Percentiles rank a stretch among this genome's conserved stretches.
These are phyloP conservation scores for Leptoclinus maculatus DNA, from an alignment of 2,797 vertebrate genomes.

Conservation along the genomic window DNA sequence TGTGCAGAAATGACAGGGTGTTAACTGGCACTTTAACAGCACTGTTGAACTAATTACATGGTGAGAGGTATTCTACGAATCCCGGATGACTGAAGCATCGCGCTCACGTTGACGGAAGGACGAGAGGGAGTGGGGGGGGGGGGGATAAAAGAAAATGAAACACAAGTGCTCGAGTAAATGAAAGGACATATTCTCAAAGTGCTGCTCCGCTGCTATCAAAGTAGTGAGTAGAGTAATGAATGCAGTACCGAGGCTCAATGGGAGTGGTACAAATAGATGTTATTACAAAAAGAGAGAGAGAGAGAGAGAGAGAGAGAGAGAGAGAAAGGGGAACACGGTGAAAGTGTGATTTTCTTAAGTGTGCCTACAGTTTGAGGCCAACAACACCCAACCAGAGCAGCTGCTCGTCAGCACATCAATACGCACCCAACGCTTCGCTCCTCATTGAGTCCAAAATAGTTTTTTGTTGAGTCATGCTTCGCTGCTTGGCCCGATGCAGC, in stretches of 20 bases:
- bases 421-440: slow-evolving; percentile 19
- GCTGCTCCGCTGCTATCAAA: slow-evolving; percentile 9
- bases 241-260: slow-evolving; percentile 19
- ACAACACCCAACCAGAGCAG: slow-evolving; percentile 19
- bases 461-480: slow-evolving; percentile 69
- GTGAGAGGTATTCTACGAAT: slow-evolving; percentile 14
- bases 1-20: slow-evolving; percentile 38
- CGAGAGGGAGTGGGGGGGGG: neutral
- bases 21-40: slow-evolving; percentile 21
- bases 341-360: slow-evolving; percentile 55
- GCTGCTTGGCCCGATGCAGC: slow-evolving; percentile 38
- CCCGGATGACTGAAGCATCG: neutral
- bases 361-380: slow-evolving; percentile 75
- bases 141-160: neutral
- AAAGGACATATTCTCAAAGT: slow-evolving; percentile 3
- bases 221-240: slow-evolving; percentile 33
- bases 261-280: slow-evolving; percentile 59
- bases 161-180: neutral
- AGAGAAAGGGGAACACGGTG: slow-evolving; percentile 21
- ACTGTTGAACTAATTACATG: slow-evolving; percentile 33
- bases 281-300: slow-evolving; percentile 13
- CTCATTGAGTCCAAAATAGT: slow-evolving; percentile 54
- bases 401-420: slow-evolving; percentile 44
- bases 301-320: slow-evolving; percentile 23
- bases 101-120: neutral